These are phyloP conservation scores for Pyrrhura leucotis DNA, from an alignment of 2,797 vertebrate genomes.

Conservation along the genomic window DNA sequence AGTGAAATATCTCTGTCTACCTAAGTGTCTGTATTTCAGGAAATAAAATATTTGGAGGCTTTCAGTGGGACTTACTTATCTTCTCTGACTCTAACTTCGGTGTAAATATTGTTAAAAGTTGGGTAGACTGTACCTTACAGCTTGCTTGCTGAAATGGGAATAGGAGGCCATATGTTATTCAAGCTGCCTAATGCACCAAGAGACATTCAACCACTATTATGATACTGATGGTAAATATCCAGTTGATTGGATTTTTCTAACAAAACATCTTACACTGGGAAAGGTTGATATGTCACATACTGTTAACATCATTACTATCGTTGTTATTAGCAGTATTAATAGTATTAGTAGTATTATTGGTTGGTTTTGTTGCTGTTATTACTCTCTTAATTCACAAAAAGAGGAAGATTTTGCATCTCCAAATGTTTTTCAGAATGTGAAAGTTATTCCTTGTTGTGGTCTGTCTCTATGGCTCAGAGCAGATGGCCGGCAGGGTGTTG, in stretches of 20 bases:
- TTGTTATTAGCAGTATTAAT: neutral
- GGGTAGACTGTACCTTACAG: neutral
- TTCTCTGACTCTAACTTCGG: neutral
- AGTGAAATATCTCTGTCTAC: neutral
- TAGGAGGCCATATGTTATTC: neutral
- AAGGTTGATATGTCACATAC: neutral
- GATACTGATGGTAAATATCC: neutral
- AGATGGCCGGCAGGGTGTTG: fast-evolving
- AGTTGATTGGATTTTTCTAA: neutral
- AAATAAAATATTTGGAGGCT: neutral
- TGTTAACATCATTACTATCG: neutral
- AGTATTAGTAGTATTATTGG: fast-evolving
- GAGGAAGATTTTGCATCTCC: neutral
- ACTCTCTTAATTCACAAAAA: neutral
- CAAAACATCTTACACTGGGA: neutral
- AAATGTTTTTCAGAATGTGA: neutral
- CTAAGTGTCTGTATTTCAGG: neutral
- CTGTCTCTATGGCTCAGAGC: neutral
- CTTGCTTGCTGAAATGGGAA: neutral
- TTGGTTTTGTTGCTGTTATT: neutral
- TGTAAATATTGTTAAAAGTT: neutral
- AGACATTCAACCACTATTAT: neutral
- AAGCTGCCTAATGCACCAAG: neutral
- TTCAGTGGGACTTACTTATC: neutral
- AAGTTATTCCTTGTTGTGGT: neutral